A percentile compares a stretch with the other conserved stretches of the same genome.
phyloP scores from a whole-genome alignment of 2,888 invertebrate species.

The Anarsia innoxiella region DNA sequence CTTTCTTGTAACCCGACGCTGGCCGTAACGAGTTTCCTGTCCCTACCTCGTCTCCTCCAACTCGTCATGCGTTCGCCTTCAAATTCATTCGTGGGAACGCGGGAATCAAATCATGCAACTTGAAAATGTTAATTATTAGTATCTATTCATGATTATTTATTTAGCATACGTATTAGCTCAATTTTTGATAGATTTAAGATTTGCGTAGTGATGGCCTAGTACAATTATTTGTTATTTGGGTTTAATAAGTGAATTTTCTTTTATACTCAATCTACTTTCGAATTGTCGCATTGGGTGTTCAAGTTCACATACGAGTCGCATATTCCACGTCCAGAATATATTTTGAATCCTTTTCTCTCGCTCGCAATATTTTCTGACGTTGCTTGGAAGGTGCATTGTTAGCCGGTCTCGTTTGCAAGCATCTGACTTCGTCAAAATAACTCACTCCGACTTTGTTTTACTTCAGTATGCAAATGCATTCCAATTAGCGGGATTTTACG shows the following conservation, averaged over 20 bases:
- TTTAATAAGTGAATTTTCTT: too few relatives aligned
- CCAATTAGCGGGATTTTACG: slow-evolving; percentile 64
- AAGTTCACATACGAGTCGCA: too few relatives aligned
- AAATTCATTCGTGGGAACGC: slow-evolving; percentile 12
- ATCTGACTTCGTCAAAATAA: slow-evolving; percentile 59
- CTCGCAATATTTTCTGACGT: slow-evolving; percentile 12
- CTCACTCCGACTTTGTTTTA: slow-evolving; percentile 58
- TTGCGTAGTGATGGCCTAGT: too few relatives aligned
- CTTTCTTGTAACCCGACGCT: slow-evolving; percentile 52
- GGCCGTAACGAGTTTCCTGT: slow-evolving; percentile 44
- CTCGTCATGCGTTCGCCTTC: slow-evolving; percentile 15
- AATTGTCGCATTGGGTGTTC: too few relatives aligned
- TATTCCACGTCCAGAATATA: too few relatives aligned
- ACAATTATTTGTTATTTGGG: too few relatives aligned
- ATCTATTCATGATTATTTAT: too few relatives aligned
- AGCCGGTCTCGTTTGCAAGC: slow-evolving; percentile 31
- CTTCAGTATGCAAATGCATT: slow-evolving; percentile 69
- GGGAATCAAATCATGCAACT: not conserved
- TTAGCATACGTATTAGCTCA: too few relatives aligned
- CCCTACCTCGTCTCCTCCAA: slow-evolving; percentile 5
- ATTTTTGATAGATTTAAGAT: too few relatives aligned
- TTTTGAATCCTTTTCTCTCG: slow-evolving; percentile 10
- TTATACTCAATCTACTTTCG: too few relatives aligned
- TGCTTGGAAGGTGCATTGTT: slow-evolving; percentile 12
- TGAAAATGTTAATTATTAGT: too few relatives aligned